Evolutionary conservation across 2,113 vertebrate genomes (phyloP), one percentile per base, ranked within the genome.

Genomic region (Pangasianodon hypophthalmus): DNA sequence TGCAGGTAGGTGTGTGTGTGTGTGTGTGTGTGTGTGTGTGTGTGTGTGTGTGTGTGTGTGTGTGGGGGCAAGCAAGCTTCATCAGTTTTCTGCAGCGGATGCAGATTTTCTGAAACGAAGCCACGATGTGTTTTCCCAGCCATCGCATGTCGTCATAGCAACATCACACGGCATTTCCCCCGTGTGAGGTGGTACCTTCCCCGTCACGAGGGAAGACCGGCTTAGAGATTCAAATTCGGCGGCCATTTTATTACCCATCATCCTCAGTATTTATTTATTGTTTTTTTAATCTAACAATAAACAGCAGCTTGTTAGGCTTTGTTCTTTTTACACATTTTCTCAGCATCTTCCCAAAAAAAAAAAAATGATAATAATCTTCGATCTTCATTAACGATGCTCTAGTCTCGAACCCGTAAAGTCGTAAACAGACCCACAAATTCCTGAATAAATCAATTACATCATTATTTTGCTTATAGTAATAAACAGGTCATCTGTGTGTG

Each of bases 101-200:
- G 18, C 29, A 21, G 32, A n/a, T 26, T 60, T 54, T 16, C 50
- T 21, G 1, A 77, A 69, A 16, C 2, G 2, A 48, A 62, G 46
- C 4, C 13, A 32, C 32, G 60, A 26, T 11, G 83, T 37, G 37
- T 69, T 81, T 89, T n/a, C 58, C 52, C 41, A 37, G 71, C 44
- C n/a, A 21, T 54, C 56, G 14, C 46, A 24, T 44, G 75, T 86
- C 37, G 84, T 71, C 88, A 86, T 90, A 46, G 88, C 88, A 86
- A 90, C 75, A 26, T 41, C 4, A n/a, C 69, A 50, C 6, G 21
- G 32, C 44, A 11, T 67, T 80, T 41, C 46, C 58, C 84, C 4
- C 29, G 73, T 80, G 73, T 75, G 75, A 44, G 24, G 16, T 52
- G 52, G 19, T 21, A 29, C 16, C 58, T 16, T 32, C 44, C 44